These are phyloP conservation scores for Conus canariensis DNA, from an alignment of 2,888 invertebrate genomes.

Conservation along the genomic window DNA sequence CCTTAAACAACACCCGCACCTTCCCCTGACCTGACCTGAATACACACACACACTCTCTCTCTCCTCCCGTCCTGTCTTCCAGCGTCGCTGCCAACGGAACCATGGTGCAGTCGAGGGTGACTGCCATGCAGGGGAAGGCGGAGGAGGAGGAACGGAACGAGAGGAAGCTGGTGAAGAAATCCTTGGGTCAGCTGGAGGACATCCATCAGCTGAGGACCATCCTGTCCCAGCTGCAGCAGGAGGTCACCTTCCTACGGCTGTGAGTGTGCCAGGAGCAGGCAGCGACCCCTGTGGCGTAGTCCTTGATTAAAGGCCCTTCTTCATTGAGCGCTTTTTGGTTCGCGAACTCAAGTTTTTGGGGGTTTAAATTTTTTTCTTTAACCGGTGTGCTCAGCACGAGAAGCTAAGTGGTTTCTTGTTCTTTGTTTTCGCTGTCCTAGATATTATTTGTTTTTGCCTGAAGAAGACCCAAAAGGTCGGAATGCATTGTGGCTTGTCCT, in stretches of 20 bases:
- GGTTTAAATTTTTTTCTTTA: no score
- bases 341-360: no score
- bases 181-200: background rate
- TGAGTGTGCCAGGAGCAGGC: constrained; percentile 86
- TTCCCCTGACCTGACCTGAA: no score
- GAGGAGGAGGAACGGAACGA: background rate
- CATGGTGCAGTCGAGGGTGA: background rate
- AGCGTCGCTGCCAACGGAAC: background rate
- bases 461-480: no score
- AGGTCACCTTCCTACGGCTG: constrained; percentile 92
- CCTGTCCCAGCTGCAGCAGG: constrained; percentile 83
- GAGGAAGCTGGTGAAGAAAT: constrained; percentile 4
- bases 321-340: no score
- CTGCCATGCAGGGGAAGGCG: background rate
- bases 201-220: background rate
- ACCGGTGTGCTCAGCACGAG: no score
- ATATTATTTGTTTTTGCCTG: no score
- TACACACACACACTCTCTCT: no score
- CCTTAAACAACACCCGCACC: no score
- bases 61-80: background rate
- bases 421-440: no score
- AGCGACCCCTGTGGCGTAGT: constrained; percentile 87
- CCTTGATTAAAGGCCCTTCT: constrained; percentile 63
- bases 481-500: no score
- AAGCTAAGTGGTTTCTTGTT: no score